Conservation (phyloP, 2,888 invertebrate genomes). For the Bugulina stolonifera region DNA sequence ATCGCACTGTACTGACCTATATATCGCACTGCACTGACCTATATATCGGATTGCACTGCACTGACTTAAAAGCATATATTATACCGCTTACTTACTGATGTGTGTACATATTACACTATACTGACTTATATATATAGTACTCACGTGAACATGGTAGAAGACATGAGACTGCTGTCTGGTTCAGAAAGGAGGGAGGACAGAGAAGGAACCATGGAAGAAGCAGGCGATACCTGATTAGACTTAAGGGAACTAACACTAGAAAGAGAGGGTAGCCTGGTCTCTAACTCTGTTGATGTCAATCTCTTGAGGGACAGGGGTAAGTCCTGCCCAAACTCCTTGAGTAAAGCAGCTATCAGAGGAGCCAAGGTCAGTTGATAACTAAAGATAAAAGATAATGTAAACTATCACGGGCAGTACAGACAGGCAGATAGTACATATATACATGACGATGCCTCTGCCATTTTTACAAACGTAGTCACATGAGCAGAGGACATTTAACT, state of each 20-base stretch:
- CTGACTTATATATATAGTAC: neutral
- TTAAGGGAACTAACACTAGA: neutral
- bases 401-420: too few relatives aligned
- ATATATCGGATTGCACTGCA: too few relatives aligned
- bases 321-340: constrained; percentile 21
- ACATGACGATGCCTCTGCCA: too few relatives aligned
- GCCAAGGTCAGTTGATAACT: constrained; percentile 24
- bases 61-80: too few relatives aligned
- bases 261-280: neutral
- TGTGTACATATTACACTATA: neutral
- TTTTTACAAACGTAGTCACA: too few relatives aligned
- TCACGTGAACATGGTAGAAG: neutral
- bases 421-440: too few relatives aligned
- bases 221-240: neutral
- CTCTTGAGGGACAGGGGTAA: neutral
- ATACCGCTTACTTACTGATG: too few relatives aligned
- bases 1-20: too few relatives aligned
- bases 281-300: neutral
- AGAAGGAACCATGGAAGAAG: neutral
- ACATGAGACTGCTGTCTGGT: constrained; percentile 5
- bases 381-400: too few relatives aligned
- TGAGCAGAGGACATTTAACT: too few relatives aligned
- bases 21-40: too few relatives aligned
- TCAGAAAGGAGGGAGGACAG: constrained; percentile 14
- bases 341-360: neutral